Percentiles rank a stretch among this genome's conserved stretches.
Conservation (phyloP, 2,113 vertebrate genomes). For the Brachirus orientalis region DNA sequence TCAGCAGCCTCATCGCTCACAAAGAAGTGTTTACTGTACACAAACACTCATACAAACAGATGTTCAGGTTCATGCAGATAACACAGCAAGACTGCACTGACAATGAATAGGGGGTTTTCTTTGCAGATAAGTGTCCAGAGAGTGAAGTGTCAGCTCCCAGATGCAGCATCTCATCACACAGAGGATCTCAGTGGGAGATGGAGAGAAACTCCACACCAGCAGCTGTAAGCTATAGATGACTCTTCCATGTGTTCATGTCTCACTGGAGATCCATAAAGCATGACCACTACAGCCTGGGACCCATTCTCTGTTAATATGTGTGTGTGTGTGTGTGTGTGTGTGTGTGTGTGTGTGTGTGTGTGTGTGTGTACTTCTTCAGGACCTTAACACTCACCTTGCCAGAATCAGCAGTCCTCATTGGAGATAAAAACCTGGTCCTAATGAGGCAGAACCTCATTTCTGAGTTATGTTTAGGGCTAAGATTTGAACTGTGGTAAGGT, state of each 20-base stretch:
- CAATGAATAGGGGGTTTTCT: slow-evolving; percentile 34
- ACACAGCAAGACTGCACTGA: slow-evolving; percentile 19
- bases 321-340: slow-evolving; percentile 4
- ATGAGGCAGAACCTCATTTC: too few species aligned
- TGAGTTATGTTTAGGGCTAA: too few species aligned
- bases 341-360: background rate
- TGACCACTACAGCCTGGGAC: slow-evolving; percentile 52
- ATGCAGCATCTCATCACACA: slow-evolving; percentile 50
- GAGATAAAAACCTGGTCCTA: too few species aligned
- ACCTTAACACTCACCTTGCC: too few species aligned
- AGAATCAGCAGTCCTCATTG: too few species aligned
- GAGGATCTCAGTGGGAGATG: slow-evolving; percentile 46
- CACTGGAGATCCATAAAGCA: slow-evolving; percentile 67
- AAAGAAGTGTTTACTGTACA: slow-evolving; percentile 53
- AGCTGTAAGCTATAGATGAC: slow-evolving; percentile 68
- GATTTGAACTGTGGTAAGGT: too few species aligned
- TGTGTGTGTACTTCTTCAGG: too few species aligned
- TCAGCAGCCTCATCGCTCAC: slow-evolving; percentile 28
- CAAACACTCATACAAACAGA: slow-evolving; percentile 23
- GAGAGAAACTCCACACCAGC: slow-evolving; percentile 62
- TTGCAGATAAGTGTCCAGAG: slow-evolving; percentile 42
- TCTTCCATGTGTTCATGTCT: slow-evolving; percentile 73
- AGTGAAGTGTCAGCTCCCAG: slow-evolving; percentile 40
- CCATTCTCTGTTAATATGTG: slow-evolving; percentile 40
- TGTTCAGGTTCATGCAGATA: slow-evolving; percentile 2